phyloP scores from a whole-genome alignment of 2,797 vertebrate genomes.

The Antrozous pallidus region DNA sequence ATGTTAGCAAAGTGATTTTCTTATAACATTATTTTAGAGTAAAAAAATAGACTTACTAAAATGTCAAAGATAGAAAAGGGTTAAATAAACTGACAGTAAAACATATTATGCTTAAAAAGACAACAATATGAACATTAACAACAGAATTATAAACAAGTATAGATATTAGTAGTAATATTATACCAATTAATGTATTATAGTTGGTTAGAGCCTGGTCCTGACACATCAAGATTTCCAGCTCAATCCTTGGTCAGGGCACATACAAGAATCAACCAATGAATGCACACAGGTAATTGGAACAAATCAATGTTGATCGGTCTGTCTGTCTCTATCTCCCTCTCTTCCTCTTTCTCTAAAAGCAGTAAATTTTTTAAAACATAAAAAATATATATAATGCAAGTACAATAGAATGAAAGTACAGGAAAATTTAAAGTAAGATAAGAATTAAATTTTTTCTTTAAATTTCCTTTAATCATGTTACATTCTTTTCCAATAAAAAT shows the following conservation, averaged over 20 bases:
- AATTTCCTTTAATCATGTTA: conserved; percentile 10
- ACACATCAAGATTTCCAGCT: neutral
- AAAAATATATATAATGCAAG: neutral
- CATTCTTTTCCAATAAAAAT: neutral
- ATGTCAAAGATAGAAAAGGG: neutral
- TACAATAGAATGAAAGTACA: neutral
- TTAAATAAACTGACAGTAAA: neutral
- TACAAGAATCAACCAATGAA: neutral
- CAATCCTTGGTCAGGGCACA: neutral
- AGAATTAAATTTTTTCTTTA: neutral
- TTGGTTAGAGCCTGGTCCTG: neutral
- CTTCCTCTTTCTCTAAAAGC: neutral
- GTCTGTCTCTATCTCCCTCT: neutral
- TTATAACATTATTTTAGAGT: neutral
- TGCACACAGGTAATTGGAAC: neutral
- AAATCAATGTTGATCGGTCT: neutral
- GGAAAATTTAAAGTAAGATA: neutral
- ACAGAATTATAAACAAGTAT: neutral
- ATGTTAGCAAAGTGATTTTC: conserved; percentile 9
- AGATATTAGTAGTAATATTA: neutral
- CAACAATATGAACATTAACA: neutral
- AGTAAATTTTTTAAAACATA: neutral
- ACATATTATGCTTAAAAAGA: neutral
- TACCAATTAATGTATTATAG: neutral
- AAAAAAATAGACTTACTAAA: conserved; percentile 12